Percentiles rank a stretch among this genome's conserved stretches.
Conservation (phyloP, 1,140 invertebrate genomes). For the Homalodisca vitripennis region DNA sequence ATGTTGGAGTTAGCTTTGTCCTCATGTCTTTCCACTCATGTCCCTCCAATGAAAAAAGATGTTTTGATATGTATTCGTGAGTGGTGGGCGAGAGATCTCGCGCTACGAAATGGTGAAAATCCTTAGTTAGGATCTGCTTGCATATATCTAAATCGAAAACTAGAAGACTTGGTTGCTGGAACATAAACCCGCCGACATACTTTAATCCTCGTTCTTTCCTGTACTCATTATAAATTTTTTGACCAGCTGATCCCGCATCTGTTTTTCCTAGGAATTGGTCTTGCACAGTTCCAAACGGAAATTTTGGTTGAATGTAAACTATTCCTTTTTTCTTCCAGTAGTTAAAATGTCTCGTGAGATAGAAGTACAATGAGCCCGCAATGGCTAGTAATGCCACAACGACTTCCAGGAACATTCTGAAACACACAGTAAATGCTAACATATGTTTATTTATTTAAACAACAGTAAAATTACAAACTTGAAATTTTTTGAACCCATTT, state of each 20-base stretch:
- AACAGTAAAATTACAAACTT: too few species aligned
- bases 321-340: conserved; percentile 24
- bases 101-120: conserved; percentile 55
- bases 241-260: background rate
- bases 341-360: conserved; percentile 1
- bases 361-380: too few species aligned
- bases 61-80: conserved; percentile 52
- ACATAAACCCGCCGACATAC: conserved; percentile 16
- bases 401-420: too few species aligned
- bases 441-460: too few species aligned
- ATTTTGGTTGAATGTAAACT: background rate
- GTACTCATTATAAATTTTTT: conserved; percentile 1
- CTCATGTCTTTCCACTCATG: conserved; percentile 58
- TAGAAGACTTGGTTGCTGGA: conserved; percentile 16
- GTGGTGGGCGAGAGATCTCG: conserved; percentile 49
- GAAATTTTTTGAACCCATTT: too few species aligned
- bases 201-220: background rate
- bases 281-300: conserved; percentile 8
- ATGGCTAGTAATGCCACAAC: too few species aligned
- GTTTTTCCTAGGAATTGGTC: background rate
- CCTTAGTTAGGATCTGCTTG: conserved; percentile 53
- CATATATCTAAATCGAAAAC: conserved; percentile 47
- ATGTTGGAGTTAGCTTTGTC: conserved; percentile 58
- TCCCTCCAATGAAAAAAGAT: conserved; percentile 53
- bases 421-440: too few species aligned